phyloP scores from a whole-genome alignment of 2,113 vertebrate species.

The Pteruthius melanotis region DNA sequence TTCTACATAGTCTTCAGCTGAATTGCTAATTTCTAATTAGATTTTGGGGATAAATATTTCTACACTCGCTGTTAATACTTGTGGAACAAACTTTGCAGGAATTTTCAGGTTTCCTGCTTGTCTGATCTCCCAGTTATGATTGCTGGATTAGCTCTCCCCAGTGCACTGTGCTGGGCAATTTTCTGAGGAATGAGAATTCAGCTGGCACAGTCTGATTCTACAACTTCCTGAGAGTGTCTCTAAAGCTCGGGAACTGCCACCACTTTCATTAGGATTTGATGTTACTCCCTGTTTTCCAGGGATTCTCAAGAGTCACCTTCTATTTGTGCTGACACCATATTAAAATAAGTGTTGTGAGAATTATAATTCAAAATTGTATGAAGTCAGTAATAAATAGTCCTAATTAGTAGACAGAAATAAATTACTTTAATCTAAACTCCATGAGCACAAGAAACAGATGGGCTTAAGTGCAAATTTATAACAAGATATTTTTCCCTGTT shows the following conservation, averaged over 20 bases:
- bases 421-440: conserved; percentile 32
- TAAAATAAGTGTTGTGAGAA: conserved; percentile 2
- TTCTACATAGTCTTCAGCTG: not conserved
- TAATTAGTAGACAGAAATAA: conserved; percentile 43
- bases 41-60: not conserved
- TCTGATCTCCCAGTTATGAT: not conserved
- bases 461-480: conserved; percentile 13
- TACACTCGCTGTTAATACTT: not conserved
- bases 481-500: not conserved
- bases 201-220: not conserved
- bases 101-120: not conserved
- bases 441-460: conserved; percentile 24
- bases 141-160: not conserved
- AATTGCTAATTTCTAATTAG: not conserved
- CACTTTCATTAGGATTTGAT: not conserved
- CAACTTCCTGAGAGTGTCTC: not conserved
- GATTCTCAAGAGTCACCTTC: not conserved
- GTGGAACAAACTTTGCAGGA: not conserved
- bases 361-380: not conserved
- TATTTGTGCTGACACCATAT: not conserved
- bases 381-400: conserved; percentile 37
- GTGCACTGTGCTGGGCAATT: not conserved
- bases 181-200: not conserved
- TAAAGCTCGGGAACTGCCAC: not conserved
- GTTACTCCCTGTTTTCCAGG: not conserved